phyloP scores from a whole-genome alignment of 2,113 vertebrate genomes.

The Vidua macroura region DNA sequence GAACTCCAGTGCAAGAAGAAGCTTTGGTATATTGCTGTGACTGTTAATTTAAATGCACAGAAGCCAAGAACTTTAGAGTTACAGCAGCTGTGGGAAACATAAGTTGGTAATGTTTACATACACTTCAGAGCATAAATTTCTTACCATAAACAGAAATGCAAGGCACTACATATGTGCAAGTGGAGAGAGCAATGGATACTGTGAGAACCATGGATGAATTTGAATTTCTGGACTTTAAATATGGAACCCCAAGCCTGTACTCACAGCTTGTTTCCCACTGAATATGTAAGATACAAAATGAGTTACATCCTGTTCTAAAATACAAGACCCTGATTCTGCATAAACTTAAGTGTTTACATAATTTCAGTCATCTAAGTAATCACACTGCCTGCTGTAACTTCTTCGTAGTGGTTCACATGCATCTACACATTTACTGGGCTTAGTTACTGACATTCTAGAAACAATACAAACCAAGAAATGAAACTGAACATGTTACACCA shows the following conservation, averaged over 20 bases:
- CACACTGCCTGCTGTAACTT: not conserved
- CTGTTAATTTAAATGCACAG: slow-evolving; percentile 11
- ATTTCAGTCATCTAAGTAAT: not conserved
- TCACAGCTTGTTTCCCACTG: slow-evolving; percentile 14
- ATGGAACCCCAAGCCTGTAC: slow-evolving; percentile 3
- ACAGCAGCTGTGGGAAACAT: slow-evolving; percentile 3
- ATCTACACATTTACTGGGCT: not conserved
- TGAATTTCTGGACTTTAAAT: slow-evolving; percentile 48
- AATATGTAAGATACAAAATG: not conserved
- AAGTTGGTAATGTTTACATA: slow-evolving; percentile 24
- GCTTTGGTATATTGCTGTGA: not conserved
- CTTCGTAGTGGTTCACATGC: not conserved
- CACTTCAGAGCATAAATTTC: slow-evolving; percentile 38
- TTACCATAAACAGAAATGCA: slow-evolving; percentile 14
- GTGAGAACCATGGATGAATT: slow-evolving; percentile 36
- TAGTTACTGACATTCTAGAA: not conserved
- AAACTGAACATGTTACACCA: rapidly evolving
- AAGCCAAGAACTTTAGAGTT: slow-evolving; percentile 25
- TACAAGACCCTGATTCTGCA: not conserved
- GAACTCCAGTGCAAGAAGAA: not conserved
- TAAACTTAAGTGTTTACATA: not conserved
- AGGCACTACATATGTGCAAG: slow-evolving; percentile 3
- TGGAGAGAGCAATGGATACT: slow-evolving; percentile 39
- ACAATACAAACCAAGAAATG: not conserved
- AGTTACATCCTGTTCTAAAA: not conserved